Base-by-base conservation (phyloP, 2,888 invertebrate species). In the Siphonodentalium dalli region DNA sequence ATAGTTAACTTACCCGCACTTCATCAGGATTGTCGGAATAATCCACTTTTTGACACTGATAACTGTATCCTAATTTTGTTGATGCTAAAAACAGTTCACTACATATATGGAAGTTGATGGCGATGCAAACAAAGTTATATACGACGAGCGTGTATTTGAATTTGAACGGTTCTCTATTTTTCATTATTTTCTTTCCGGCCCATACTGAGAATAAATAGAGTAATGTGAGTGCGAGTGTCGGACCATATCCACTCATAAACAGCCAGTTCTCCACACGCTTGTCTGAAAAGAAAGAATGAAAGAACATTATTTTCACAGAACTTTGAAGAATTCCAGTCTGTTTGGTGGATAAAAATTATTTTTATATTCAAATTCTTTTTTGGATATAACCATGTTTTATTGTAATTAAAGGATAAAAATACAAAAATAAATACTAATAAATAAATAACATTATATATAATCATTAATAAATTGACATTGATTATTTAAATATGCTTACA, bases 101-200 rank as follows among this genome's bases (percentile, higher is more conserved):
- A 54, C 63, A 79, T 63, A 82, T 82, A 64, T 81, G 75, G 37
- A 78, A 70, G 59, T 82, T 82, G 29, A 82, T 63, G 11, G 70
- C 54, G 24, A 82, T 75, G 39, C 80, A 69, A 13, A 56, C 49
- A 26, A 75, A 57, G 61, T 82, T 82, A 64, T 82, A 81, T 29
- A 72, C 44, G 41, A 77, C 66, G 31, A 82, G 60, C 2, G 70
- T 62, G 58, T 66, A 69, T 49, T 69, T 70, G 18, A 75, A 65
- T 46, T 72, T 63, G 38, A 72, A 63, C 13, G 81, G 68, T 59
- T 77, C 66, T 31, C 77, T 40, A 42, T 76, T 63, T 26, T 64
- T 63, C 81, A 81, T 81, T 20, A 76, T 35, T 40, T 67, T 68
- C 18, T 72, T 75, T 11, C 78, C 79, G 6, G 71, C 58, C 43